Evolutionary conservation across 2,797 vertebrate genomes (phyloP).

Genomic region (Oryzias sinensis): DNA sequence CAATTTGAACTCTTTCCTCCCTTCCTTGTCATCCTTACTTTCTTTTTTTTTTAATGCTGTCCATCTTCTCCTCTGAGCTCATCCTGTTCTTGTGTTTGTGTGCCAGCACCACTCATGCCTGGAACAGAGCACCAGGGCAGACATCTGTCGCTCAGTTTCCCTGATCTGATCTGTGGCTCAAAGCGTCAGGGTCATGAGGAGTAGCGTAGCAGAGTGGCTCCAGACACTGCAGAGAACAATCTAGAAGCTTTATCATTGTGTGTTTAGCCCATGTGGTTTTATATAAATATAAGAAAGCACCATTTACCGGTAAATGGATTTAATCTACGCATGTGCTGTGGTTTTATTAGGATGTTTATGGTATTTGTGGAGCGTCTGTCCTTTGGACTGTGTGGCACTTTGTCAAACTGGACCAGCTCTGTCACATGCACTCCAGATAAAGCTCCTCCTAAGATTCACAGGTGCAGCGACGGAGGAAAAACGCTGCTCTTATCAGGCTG

Average conservation of each 20-base stretch:
- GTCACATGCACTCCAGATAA: constrained; percentile 38
- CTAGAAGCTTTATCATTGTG: constrained; percentile 27
- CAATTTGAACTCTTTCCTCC: constrained; percentile 24
- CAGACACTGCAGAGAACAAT: constrained; percentile 42
- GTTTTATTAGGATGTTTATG: constrained; percentile 54
- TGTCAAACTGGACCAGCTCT: constrained; percentile 36
- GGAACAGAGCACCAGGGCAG: constrained; percentile 67
- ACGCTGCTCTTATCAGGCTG: constrained; percentile 41
- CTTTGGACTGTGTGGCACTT: constrained; percentile 38
- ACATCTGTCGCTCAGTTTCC: constrained; percentile 74
- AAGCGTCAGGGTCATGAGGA: constrained; percentile 65
- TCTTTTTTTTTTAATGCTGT: constrained; percentile 14
- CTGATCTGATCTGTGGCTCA: constrained; percentile 71
- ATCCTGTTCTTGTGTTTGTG: constrained; percentile 44
- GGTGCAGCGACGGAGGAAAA: constrained; percentile 44
- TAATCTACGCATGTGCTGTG: neutral
- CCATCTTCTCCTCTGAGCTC: constrained; percentile 24
- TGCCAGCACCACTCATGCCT: constrained; percentile 68
- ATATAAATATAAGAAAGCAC: no score
- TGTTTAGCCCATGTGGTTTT: constrained; percentile 8
- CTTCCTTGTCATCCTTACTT: constrained; percentile 13
- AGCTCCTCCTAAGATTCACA: constrained; percentile 39
- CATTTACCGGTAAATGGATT: neutral
- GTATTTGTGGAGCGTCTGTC: constrained; percentile 53
- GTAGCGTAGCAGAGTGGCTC: constrained; percentile 64